Base-by-base conservation (phyloP, 2,797 vertebrate species). In the Fratercula arctica region DNA sequence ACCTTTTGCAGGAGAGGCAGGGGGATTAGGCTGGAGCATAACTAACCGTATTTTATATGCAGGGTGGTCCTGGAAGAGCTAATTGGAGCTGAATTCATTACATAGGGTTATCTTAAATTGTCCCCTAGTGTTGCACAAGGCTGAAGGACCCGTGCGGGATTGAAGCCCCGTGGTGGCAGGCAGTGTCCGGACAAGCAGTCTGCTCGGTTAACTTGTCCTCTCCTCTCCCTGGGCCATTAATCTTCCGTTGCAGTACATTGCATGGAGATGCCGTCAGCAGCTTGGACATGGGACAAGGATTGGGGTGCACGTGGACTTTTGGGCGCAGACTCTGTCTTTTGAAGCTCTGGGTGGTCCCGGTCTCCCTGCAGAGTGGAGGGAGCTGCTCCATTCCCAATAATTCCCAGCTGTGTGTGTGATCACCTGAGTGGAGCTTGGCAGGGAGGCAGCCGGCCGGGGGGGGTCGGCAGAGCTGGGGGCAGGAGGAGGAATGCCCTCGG, bases 151-250 rank as follows among this genome's bases (percentile, higher is more conserved):
- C 3, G 5, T 10, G n/a, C 0, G 4, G 41, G 66, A 9, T 16
- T 1, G 1, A 23, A 75, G 39, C 28, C 54, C 46, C 0, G 0
- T 19, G 70, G 68, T 51, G 72, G 57, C 35, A n/a, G n/a, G 18
- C 2, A 0, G 20, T 13, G 74, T 31, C 83, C 1, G 3, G 29
- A 33, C 0, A 0, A 26, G 20, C 0, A 11, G 19, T 66, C 60
- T 75, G 26, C 48, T 76, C 1, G 0, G 1, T 61, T 61, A 45
- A 5, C 37, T 51, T 11, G 29, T 48, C 54, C 60, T 86, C 25
- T 50, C 46, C 59, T 67, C 81, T 85, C 45, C 39, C 39, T 0
- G 18, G n/a, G 78, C 74, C 1, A 4, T 56, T 70, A 29, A 10
- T 23, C n/a, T 50, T 81, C 57, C 3, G 0, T 35, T 18, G 54